Conservation (phyloP, 1,140 invertebrate species). For the Micrasema minimum region DNA sequence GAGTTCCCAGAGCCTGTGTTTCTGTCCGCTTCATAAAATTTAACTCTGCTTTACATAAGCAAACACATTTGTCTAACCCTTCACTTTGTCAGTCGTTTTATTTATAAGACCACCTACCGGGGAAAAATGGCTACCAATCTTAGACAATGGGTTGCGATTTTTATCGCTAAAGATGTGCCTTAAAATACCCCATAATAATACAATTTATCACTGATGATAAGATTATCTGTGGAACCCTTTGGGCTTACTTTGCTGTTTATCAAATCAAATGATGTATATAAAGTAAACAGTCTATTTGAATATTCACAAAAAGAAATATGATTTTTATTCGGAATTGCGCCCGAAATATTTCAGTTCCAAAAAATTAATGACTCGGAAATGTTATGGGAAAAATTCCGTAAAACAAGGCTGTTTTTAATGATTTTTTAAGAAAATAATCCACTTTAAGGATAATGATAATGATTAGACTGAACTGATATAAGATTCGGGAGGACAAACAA, state of each 20-base stretch:
- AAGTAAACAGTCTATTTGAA: slow-evolving; percentile 1
- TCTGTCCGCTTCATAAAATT: no score
- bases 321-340: neutral
- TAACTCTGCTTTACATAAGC: no score
- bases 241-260: neutral
- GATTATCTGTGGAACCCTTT: slow-evolving; percentile 3
- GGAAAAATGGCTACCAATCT: slow-evolving; percentile 19
- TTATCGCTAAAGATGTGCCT: neutral
- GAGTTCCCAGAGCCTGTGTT: no score
- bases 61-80: no score
- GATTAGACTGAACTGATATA: no score
- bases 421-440: no score
- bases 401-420: neutral
- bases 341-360: neutral
- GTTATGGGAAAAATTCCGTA: neutral
- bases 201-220: slow-evolving; percentile 5
- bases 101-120: no score
- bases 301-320: neutral
- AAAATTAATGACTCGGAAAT: neutral
- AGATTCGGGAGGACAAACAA: no score
- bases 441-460: no score
- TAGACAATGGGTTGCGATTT: slow-evolving; percentile 22
- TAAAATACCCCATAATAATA: slow-evolving; percentile 17
- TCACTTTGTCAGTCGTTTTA: no score
- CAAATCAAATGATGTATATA: neutral